These are phyloP conservation scores for Melanophora roralis DNA, from an alignment of 2,888 invertebrate genomes.

Conservation along the genomic window DNA sequence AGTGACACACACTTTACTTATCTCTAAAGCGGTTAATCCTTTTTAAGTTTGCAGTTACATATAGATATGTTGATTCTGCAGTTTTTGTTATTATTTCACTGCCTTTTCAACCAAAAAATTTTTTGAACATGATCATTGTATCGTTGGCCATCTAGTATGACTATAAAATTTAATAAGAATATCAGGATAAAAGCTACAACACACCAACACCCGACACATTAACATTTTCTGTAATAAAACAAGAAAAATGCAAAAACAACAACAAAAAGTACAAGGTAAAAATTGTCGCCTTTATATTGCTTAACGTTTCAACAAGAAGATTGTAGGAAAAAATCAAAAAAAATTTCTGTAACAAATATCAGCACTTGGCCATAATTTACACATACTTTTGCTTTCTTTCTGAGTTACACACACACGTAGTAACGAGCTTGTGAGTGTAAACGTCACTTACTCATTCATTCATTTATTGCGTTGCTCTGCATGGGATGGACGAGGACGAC, in stretches of 20 bases:
- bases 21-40: conserved; percentile 46
- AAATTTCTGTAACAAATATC: conserved; percentile 18
- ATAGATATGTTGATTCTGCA: background rate
- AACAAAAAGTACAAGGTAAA: conserved; percentile 4
- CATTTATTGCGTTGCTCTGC: conserved; percentile 49
- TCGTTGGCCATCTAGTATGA: conserved; percentile 48
- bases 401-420: background rate
- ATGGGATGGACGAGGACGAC: conserved; percentile 29
- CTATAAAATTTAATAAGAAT: background rate
- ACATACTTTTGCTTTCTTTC: background rate
- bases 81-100: background rate
- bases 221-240: conserved; percentile 40
- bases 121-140: conserved; percentile 54
- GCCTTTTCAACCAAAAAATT: conserved; percentile 23
- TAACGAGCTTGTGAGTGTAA: background rate
- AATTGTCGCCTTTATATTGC: conserved; percentile 58
- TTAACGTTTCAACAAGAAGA: conserved; percentile 51
- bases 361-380: background rate
- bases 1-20: background rate
- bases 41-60: conserved; percentile 28
- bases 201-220: conserved; percentile 56
- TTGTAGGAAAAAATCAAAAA: conserved; percentile 9
- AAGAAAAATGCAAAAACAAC: background rate
- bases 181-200: conserved; percentile 1
- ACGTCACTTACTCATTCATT: conserved; percentile 28